Conservation (phyloP, 2,113 vertebrate genomes). For the Petrocephalus zakoni region DNA sequence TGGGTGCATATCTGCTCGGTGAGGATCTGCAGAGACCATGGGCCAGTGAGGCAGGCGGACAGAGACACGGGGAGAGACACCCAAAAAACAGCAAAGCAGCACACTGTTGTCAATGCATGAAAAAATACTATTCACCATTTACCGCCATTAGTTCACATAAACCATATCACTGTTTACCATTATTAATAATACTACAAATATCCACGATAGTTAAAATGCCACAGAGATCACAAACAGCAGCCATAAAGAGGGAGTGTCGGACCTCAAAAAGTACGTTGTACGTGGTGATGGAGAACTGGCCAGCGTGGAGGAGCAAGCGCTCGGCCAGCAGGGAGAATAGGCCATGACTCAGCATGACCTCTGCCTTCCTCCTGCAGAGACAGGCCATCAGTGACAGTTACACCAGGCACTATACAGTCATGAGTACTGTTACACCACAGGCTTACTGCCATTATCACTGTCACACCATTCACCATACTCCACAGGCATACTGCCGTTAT, state of each 20-base stretch:
- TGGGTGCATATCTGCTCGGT: constrained; percentile 96
- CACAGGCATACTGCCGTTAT: background rate
- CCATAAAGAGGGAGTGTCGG: constrained; percentile 22
- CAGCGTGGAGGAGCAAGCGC: constrained; percentile 86
- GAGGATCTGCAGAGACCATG: constrained; percentile 70
- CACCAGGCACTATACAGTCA: background rate
- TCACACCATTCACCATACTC: background rate
- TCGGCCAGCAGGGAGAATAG: constrained; percentile 90
- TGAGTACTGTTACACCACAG: background rate
- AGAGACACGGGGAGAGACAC: background rate
- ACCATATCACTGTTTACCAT: background rate
- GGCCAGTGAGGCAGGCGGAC: too few species aligned
- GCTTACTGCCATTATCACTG: background rate
- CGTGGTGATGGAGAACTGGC: constrained; percentile 84
- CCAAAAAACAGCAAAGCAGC: background rate
- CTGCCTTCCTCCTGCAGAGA: constrained; percentile 81
- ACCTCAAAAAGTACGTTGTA: constrained; percentile 98
- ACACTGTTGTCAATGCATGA: background rate
- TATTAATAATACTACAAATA: too few species aligned
- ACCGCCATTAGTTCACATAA: background rate
- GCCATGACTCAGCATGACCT: constrained; percentile 91
- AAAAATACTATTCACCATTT: background rate
- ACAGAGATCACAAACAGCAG: background rate
- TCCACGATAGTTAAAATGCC: background rate
- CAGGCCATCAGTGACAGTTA: too few species aligned